These are phyloP conservation scores for Notocelia uddmanniana DNA, from an alignment of 2,888 invertebrate species.

Conservation along the genomic window DNA sequence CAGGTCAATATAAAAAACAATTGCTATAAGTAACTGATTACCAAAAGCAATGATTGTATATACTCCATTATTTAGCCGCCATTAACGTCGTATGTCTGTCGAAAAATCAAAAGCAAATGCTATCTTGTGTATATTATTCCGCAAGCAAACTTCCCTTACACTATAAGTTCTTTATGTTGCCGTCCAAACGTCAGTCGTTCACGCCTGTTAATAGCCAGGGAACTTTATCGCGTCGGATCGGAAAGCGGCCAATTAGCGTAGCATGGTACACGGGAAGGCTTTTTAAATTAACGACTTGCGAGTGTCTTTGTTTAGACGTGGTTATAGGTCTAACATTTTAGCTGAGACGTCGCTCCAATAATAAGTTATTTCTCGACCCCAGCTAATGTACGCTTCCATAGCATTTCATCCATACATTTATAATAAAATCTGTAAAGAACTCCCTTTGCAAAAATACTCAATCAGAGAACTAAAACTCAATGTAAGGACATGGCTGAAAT, in stretches of 20 bases:
- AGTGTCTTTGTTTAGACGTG: constrained; percentile 12
- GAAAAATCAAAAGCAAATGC: neutral
- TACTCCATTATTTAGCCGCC: neutral
- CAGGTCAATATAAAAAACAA: too few relatives aligned
- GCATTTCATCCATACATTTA: too few relatives aligned
- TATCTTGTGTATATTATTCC: neutral
- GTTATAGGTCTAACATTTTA: neutral
- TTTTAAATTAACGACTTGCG: constrained; percentile 18
- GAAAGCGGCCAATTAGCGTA: constrained; percentile 49
- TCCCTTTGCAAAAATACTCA: too few relatives aligned
- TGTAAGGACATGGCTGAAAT: too few relatives aligned
- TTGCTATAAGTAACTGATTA: neutral
- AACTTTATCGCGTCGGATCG: constrained; percentile 49
- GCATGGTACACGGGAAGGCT: constrained; percentile 24
- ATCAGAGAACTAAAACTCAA: too few relatives aligned
- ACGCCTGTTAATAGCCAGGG: constrained; percentile 49
- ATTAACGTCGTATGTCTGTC: neutral
- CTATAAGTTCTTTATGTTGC: constrained; percentile 35
- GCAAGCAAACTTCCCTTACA: constrained; percentile 27
- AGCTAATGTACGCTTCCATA: too few relatives aligned
- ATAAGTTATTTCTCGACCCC: too few relatives aligned
- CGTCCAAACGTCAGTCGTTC: constrained; percentile 47
- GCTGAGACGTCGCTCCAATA: neutral
- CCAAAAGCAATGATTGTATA: neutral
- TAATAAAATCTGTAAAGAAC: too few relatives aligned